These are phyloP conservation scores for Anoura caudifer DNA, from an alignment of 2,113 vertebrate species.

Conservation along the genomic window DNA sequence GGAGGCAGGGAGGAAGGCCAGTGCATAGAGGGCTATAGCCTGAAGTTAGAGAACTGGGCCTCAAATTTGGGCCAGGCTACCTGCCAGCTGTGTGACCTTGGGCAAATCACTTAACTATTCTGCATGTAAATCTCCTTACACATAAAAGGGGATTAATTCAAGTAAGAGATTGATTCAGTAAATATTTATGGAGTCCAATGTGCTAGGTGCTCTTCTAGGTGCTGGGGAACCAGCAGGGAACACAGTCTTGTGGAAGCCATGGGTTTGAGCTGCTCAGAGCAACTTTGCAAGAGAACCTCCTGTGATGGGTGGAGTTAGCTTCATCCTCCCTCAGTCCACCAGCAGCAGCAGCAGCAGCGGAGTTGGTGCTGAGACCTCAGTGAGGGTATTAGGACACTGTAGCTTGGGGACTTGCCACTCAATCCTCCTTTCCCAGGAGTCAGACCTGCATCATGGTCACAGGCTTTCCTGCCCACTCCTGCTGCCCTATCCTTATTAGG, in stretches of 20 bases:
- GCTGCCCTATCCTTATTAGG: background rate
- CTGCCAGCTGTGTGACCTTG: background rate
- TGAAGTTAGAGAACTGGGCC: background rate
- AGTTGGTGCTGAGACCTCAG: fast-evolving
- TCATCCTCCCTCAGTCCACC: background rate
- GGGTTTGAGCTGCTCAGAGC: background rate
- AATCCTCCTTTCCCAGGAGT: background rate
- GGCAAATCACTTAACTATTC: background rate
- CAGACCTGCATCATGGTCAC: background rate
- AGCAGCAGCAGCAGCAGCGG: background rate
- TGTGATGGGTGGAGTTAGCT: background rate
- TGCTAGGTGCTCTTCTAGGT: background rate
- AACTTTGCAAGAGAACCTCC: background rate
- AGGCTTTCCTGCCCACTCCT: background rate
- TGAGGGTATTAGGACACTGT: background rate
- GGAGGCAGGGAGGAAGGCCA: background rate
- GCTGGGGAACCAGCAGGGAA: background rate
- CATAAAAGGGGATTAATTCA: background rate
- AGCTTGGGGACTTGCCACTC: background rate
- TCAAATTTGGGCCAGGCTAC: background rate
- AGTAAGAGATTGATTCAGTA: background rate
- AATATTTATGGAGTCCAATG: background rate
- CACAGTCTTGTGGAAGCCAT: background rate
- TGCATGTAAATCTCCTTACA: background rate
- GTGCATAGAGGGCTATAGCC: background rate